Evolutionary conservation across 2,888 invertebrate species (phyloP).

Genomic region (Aphodius granarius): DNA sequence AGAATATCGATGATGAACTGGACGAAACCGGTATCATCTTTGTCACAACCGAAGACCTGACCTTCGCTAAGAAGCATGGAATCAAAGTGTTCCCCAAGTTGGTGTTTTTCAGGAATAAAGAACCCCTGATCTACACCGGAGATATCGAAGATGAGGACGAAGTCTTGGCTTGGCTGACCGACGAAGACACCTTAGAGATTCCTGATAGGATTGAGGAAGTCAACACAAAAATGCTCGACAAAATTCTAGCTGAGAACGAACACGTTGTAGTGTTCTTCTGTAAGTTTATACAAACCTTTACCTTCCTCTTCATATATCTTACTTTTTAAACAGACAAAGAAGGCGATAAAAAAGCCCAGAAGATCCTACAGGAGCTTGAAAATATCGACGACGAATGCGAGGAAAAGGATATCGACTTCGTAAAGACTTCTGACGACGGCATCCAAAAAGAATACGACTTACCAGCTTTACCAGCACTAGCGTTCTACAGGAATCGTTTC

Average conservation of each 20-base stretch:
- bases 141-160: constrained; percentile 91
- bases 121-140: constrained; percentile 79
- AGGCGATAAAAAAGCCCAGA: constrained; percentile 86
- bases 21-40: constrained; percentile 93
- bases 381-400: constrained; percentile 94
- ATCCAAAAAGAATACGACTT: constrained; percentile 88
- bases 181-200: constrained; percentile 86
- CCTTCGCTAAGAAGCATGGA: constrained; percentile 80
- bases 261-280: constrained; percentile 93
- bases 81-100: constrained; percentile 84
- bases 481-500: constrained; percentile 86
- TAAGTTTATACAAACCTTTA: constrained; percentile 57
- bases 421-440: constrained; percentile 88
- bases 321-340: no score
- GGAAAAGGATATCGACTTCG: constrained; percentile 87
- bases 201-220: constrained; percentile 94
- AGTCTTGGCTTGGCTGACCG: constrained; percentile 88
- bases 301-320: neutral
- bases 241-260: constrained; percentile 83
- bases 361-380: constrained; percentile 85
- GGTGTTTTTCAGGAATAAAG: constrained; percentile 89
- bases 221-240: constrained; percentile 86
- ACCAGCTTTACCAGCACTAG: constrained; percentile 76
- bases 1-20: constrained; percentile 90
- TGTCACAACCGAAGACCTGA: constrained; percentile 86